phyloP scores from a whole-genome alignment of 2,888 invertebrate species.

The Ctenicera cuprea region DNA sequence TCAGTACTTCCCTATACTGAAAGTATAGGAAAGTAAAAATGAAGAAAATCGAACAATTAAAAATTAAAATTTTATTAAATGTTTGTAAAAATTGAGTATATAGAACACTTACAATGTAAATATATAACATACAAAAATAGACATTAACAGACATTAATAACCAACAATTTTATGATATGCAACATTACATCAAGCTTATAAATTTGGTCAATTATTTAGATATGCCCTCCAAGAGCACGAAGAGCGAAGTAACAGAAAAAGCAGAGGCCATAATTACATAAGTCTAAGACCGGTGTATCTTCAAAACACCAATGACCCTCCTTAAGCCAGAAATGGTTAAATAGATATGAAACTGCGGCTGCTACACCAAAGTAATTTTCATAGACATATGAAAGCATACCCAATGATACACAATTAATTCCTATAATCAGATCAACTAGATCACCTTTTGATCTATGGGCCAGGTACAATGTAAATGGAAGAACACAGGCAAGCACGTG shows the following conservation, averaged over 20 bases:
- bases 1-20: too few species aligned
- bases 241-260: slow-evolving; percentile 48
- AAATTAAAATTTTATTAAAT: slow-evolving; percentile 16
- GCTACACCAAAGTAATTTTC: slow-evolving; percentile 39
- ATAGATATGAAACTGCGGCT: slow-evolving; percentile 37
- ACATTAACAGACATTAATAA: slow-evolving; percentile 33
- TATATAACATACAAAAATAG: slow-evolving; percentile 40
- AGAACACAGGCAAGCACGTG: slow-evolving; percentile 14
- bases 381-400: slow-evolving; percentile 21
- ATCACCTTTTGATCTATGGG: slow-evolving; percentile 8
- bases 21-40: too few species aligned
- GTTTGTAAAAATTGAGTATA: slow-evolving; percentile 24
- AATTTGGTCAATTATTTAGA: slow-evolving; percentile 36
- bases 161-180: slow-evolving; percentile 40
- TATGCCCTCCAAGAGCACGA: too few species aligned
- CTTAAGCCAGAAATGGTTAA: slow-evolving; percentile 42
- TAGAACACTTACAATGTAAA: slow-evolving; percentile 18
- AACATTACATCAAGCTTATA: slow-evolving; percentile 21
- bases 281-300: slow-evolving; percentile 42
- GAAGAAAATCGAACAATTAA: too few species aligned
- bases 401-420: slow-evolving; percentile 25
- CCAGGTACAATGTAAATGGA: slow-evolving; percentile 38
- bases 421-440: slow-evolving; percentile 28
- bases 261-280: slow-evolving; percentile 51
- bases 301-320: slow-evolving; percentile 40